Evolutionary conservation across 2,113 vertebrate genomes (phyloP).

Genomic region (Meriones unguiculatus): DNA sequence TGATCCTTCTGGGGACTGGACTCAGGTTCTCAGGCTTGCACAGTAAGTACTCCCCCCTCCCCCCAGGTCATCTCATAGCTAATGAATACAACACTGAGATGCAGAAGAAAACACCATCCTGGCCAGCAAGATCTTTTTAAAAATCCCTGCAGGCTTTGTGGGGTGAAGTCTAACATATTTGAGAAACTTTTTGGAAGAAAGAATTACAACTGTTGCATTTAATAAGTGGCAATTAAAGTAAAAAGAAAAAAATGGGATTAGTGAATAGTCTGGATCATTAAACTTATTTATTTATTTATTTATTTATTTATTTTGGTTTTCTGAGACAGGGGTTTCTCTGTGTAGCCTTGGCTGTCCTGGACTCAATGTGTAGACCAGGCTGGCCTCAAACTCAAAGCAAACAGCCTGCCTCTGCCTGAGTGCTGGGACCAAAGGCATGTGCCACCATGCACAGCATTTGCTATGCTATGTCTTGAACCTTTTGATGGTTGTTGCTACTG

Average conservation of each 20-base stretch:
- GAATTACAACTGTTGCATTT: not conserved
- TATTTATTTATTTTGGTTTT: not conserved
- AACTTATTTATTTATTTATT: not conserved
- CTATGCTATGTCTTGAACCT: not conserved
- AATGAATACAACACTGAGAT: not conserved
- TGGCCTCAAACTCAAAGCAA: too few species aligned
- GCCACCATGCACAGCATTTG: not conserved
- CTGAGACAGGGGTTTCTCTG: too few species aligned
- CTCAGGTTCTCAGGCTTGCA: not conserved
- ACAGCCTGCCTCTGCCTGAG: too few species aligned
- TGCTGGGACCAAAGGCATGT: too few species aligned
- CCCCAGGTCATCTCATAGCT: not conserved
- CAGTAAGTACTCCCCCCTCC: not conserved
- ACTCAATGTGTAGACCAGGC: too few species aligned
- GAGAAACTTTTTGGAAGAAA: slow-evolving; percentile 17
- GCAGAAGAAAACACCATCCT: not conserved
- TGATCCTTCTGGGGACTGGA: not conserved
- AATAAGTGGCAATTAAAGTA: slow-evolving; percentile 18
- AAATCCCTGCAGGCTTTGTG: not conserved
- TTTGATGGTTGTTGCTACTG: not conserved
- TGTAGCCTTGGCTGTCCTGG: too few species aligned
- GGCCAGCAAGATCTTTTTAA: not conserved
- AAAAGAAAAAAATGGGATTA: not conserved
- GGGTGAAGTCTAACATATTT: slow-evolving; percentile 20
- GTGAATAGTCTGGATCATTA: not conserved